These are phyloP conservation scores for Hydropotes inermis DNA, from an alignment of 2,113 vertebrate species.

Conservation along the genomic window DNA sequence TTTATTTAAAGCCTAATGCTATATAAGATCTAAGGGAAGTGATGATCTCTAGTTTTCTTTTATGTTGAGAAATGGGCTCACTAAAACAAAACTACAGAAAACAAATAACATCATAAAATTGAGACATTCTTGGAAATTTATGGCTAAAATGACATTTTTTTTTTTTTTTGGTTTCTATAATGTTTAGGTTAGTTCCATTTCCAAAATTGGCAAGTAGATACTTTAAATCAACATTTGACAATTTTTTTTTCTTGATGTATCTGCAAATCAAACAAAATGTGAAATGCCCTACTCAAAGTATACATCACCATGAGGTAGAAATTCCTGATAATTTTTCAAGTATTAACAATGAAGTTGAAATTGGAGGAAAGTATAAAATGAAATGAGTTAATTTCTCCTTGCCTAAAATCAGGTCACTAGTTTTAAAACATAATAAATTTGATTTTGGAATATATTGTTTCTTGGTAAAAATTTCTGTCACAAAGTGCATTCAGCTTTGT, in stretches of 20 bases:
- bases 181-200: neutral
- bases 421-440: conserved; percentile 41
- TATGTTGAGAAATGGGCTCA: neutral
- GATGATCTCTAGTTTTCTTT: neutral
- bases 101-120: neutral
- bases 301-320: neutral
- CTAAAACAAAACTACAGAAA: neutral
- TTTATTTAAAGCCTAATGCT: neutral
- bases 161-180: neutral
- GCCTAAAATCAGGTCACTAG: conserved; percentile 14
- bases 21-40: neutral
- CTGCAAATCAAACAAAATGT: neutral
- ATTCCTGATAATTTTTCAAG: neutral
- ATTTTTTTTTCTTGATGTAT: neutral
- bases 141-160: neutral
- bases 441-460: conserved; percentile 40
- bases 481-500: conserved; percentile 26
- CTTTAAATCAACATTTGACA: neutral
- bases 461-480: conserved; percentile 32
- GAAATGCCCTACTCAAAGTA: neutral
- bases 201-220: neutral
- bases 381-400: neutral
- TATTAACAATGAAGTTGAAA: conserved; percentile 11
- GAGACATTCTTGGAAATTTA: neutral
- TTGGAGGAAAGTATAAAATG: neutral